Evolutionary conservation across 2,888 invertebrate species (phyloP).

Genomic region (Synanthedon myopaeformis): DNA sequence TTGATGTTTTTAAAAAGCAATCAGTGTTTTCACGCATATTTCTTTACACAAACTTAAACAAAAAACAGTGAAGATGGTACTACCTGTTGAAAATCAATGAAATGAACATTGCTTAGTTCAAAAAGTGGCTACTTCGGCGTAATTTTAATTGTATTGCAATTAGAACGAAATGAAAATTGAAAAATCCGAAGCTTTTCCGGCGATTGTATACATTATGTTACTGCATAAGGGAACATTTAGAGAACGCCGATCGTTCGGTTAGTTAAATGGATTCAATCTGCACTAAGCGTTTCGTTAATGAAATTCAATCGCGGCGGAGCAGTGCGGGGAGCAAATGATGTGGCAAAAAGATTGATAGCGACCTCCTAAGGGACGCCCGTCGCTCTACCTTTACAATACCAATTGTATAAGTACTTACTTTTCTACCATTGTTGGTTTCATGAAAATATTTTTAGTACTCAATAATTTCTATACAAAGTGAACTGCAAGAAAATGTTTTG

Average conservation of each 20-base stretch:
- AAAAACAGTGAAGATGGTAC: too few species aligned
- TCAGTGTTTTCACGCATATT: too few species aligned
- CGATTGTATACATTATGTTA: constrained; percentile 12
- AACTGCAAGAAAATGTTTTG: too few species aligned
- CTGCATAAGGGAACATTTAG: constrained; percentile 33
- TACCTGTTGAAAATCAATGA: not conserved
- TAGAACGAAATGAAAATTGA: constrained; percentile 21
- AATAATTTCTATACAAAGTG: too few species aligned
- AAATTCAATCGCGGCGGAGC: constrained; percentile 61
- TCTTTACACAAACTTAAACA: too few species aligned
- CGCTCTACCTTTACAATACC: not conserved
- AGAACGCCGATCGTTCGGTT: constrained; percentile 44
- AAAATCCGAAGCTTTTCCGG: constrained; percentile 19
- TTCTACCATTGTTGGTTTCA: too few species aligned
- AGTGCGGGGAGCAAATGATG: constrained; percentile 65
- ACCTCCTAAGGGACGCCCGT: constrained; percentile 3
- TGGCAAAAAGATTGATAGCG: constrained; percentile 64
- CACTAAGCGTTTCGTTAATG: constrained; percentile 69
- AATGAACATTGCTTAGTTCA: not conserved
- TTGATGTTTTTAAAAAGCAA: too few species aligned
- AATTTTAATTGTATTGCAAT: constrained; percentile 9
- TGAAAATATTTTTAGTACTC: too few species aligned
- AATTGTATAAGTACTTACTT: not conserved
- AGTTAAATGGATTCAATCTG: constrained; percentile 68
- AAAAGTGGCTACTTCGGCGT: not conserved